Evolutionary conservation across 2,888 invertebrate species (phyloP).

Genomic region (Drosophila bunnanda): DNA sequence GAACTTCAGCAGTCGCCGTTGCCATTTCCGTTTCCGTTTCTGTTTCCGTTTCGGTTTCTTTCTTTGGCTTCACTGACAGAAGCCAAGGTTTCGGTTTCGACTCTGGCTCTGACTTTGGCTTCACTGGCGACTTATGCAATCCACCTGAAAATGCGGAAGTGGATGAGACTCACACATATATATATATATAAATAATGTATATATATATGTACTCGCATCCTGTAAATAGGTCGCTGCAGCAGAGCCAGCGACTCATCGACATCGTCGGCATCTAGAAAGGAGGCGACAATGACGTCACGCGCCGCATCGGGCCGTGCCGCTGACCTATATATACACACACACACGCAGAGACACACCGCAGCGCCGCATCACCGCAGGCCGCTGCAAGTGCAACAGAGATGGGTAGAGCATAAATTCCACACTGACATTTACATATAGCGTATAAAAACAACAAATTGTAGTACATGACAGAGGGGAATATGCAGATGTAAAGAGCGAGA

Average conservation of each 20-base stretch:
- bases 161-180: conserved; percentile 21
- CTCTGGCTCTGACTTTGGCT: background rate
- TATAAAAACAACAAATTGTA: conserved; percentile 16
- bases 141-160: conserved; percentile 40
- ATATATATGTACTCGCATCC: conserved; percentile 17
- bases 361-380: conserved; percentile 2
- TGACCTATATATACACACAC: conserved; percentile 65
- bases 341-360: background rate
- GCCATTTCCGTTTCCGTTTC: conserved; percentile 15
- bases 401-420: conserved; percentile 19
- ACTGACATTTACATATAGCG: conserved; percentile 37
- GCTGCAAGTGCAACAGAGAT: conserved; percentile 8
- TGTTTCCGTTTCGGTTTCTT: conserved; percentile 3
- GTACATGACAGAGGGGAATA: conserved; percentile 1
- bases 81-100: conserved; percentile 9
- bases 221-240: conserved; percentile 67
- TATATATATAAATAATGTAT: conserved; percentile 8
- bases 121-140: conserved; percentile 59
- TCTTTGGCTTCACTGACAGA: background rate
- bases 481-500: background rate
- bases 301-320: conserved; percentile 59
- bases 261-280: conserved; percentile 48
- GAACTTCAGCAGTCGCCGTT: conserved; percentile 58
- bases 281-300: conserved; percentile 71
- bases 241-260: conserved; percentile 33